These are phyloP conservation scores for Leuciscus idus DNA, from an alignment of 2,113 vertebrate genomes.

Conservation along the genomic window DNA sequence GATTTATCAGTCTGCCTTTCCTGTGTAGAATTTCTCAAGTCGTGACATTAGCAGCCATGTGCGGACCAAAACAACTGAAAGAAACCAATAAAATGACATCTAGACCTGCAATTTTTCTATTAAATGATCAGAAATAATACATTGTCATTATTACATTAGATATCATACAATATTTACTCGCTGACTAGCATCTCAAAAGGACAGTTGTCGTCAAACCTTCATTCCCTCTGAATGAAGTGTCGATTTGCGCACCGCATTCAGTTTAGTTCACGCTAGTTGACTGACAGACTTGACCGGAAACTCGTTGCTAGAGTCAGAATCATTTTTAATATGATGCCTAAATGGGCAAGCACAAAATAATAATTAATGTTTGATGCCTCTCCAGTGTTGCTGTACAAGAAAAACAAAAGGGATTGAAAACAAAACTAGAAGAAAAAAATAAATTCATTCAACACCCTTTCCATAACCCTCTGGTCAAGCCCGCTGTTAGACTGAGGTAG, in stretches of 20 bases:
- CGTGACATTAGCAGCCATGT: not conserved
- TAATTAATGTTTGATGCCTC: conserved; percentile 17
- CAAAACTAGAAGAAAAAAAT: conserved; percentile 1
- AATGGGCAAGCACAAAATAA: conserved; percentile 40
- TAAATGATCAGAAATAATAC: conserved; percentile 35
- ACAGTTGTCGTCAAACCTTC: not conserved
- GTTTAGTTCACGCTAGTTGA: not conserved
- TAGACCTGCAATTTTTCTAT: conserved; percentile 5
- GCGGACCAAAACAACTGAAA: not conserved
- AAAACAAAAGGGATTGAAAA: conserved; percentile 26
- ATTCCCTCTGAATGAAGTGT: conserved; percentile 5
- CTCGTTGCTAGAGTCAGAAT: conserved; percentile 21
- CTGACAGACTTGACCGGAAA: conserved; percentile 43
- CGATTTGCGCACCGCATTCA: conserved; percentile 16
- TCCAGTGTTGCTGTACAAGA: conserved; percentile 54
- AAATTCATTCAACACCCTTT: conserved; percentile 54
- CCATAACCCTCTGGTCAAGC: conserved; percentile 71
- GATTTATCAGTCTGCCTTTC: not conserved
- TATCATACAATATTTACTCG: conserved; percentile 46
- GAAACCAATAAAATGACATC: conserved; percentile 8
- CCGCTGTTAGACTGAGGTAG: conserved; percentile 81
- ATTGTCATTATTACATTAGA: conserved; percentile 16
- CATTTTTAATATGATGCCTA: conserved; percentile 38
- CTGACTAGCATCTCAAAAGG: conserved; percentile 28
- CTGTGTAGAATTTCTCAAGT: not conserved